phyloP scores from a whole-genome alignment of 2,797 vertebrate species.

The Phataginus tricuspis region DNA sequence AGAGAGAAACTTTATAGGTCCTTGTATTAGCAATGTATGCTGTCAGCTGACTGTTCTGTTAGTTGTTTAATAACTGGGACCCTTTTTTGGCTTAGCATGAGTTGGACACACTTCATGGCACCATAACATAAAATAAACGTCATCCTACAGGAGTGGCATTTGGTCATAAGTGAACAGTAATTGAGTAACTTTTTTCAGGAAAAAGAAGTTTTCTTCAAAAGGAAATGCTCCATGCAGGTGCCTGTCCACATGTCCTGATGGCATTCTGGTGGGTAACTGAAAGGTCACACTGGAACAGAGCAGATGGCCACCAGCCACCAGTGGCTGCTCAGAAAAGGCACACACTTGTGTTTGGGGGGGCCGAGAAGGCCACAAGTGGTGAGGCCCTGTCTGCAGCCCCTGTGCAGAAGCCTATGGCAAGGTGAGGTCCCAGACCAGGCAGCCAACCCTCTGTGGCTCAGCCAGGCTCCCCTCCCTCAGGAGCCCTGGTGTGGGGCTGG shows the following conservation, averaged over 20 bases:
- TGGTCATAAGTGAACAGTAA: neutral
- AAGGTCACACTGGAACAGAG: neutral
- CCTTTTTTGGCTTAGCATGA: neutral
- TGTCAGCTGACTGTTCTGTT: neutral
- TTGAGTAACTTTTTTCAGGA: neutral
- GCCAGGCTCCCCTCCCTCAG: too few species aligned
- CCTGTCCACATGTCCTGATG: too few species aligned
- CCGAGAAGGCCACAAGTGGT: accelerated
- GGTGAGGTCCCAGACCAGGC: neutral
- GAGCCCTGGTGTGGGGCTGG: too few species aligned
- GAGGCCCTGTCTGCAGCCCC: too few species aligned
- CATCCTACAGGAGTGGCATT: neutral
- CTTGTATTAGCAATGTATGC: neutral
- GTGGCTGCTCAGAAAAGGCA: accelerated
- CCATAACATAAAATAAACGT: neutral
- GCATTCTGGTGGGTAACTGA: accelerated
- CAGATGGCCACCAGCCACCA: accelerated
- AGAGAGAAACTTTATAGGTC: neutral
- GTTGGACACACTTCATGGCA: neutral
- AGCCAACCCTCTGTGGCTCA: neutral
- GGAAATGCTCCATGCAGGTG: too few species aligned
- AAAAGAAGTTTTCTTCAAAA: neutral
- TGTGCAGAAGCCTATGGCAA: accelerated
- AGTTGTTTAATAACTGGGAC: neutral
- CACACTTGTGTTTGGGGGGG: accelerated